Evolutionary conservation across 2,888 invertebrate species (phyloP), one percentile per base, ranked within the genome.

Genomic region (Lysandra coridon): DNA sequence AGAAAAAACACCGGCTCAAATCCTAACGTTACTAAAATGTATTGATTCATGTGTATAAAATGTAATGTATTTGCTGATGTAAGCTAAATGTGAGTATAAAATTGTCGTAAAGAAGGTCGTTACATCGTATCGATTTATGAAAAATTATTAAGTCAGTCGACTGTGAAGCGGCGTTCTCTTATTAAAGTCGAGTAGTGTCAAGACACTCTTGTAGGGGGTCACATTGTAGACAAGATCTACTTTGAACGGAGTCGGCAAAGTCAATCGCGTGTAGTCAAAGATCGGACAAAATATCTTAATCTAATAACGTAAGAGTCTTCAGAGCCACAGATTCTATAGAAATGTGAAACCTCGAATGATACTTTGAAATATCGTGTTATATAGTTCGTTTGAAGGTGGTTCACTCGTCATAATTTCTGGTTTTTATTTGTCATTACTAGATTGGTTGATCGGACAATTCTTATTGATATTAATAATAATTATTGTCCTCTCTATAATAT

Each of bases 181-280:
- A 91, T 92, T 92, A 92, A 90, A 85, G 86, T 90, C 86, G 83
- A 92, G 91, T 84, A 84, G 89, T 89, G 90, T 91, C 92, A 91
- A 93, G 93, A 83, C 83, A 81, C 86, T 84, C 92, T 93, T 86
- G 85, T 83, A 88, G 82, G 89, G 90, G 89, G 90, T 92, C 91
- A 89, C 89, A 86, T 88, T 88, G 86, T 83, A 84, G 87, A 88
- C 85, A 88, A 90, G 88, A 90, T 88, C 88, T 88, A 86, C 85
- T 86, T 87, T 85, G 85, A 83, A 85, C 85, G 85, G 86, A 84
- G 81, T 69, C 79, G 81, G 81, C 73, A 79, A 73, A 79, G 79
- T 80, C 82, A 80, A 82, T 83, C 80, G 79, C 78, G 81, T 82
- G 80, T 80, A 77, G 78, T 81, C 79, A 78, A 80, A 83, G 80